Conservation (phyloP, 1,140 invertebrate genomes). For the Camponotus pennsylvanicus region DNA sequence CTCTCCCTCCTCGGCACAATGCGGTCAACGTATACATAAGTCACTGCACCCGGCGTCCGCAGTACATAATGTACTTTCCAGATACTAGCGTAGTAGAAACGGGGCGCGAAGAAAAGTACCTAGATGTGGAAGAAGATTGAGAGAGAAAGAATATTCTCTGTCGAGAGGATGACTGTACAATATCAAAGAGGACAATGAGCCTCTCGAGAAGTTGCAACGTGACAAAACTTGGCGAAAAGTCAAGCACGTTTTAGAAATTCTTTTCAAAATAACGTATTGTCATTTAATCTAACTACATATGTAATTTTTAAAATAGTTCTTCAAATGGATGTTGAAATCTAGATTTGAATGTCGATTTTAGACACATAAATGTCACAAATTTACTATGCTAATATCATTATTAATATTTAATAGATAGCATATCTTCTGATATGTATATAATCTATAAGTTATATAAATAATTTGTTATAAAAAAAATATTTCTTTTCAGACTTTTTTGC, state of each 20-base stretch:
- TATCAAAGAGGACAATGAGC: slow-evolving; percentile 45
- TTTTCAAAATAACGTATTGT: neutral
- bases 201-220: slow-evolving; percentile 21
- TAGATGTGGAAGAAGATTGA: neutral
- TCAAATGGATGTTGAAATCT: neutral
- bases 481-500: neutral
- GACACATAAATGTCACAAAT: neutral
- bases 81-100: slow-evolving; percentile 13
- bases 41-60: slow-evolving; percentile 1
- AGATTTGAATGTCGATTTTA: no score
- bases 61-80: slow-evolving; percentile 40
- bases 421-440: neutral
- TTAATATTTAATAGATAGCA: neutral
- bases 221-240: slow-evolving; percentile 1
- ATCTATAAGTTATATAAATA: neutral
- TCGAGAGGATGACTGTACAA: slow-evolving; percentile 45
- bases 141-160: slow-evolving; percentile 8
- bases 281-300: slow-evolving; percentile 20
- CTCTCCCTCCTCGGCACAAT: neutral
- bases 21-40: slow-evolving; percentile 7
- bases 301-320: neutral
- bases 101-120: slow-evolving; percentile 5
- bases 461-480: neutral
- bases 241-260: slow-evolving; percentile 28
- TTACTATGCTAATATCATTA: neutral